Percentiles rank a stretch among this genome's conserved stretches.
These are phyloP conservation scores for Drosophila percnosoma DNA, from an alignment of 2,888 invertebrate species.

Conservation along the genomic window DNA sequence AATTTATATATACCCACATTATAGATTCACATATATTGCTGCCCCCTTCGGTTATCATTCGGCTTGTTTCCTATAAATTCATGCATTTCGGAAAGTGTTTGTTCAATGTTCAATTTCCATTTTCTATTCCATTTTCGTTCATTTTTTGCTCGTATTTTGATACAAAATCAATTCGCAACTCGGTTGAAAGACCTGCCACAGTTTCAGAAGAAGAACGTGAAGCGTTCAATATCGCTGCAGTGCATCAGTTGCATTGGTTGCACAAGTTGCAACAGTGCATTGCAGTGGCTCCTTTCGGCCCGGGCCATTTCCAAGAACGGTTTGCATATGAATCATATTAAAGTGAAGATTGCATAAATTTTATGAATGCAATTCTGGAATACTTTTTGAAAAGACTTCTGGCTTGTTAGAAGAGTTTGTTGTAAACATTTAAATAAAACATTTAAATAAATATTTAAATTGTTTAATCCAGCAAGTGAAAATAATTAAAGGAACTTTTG, in stretches of 20 bases:
- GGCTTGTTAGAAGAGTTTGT: background rate
- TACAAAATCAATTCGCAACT: constrained; percentile 1
- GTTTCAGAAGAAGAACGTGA: constrained; percentile 2
- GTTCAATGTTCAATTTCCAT: background rate
- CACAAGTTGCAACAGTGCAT: constrained; percentile 18
- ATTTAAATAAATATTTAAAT: too few relatives aligned
- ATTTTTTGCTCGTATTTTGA: constrained; percentile 25
- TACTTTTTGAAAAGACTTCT: background rate
- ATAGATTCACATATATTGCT: too few relatives aligned
- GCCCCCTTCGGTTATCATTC: too few relatives aligned
- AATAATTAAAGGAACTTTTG: background rate
- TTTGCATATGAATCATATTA: constrained; percentile 46
- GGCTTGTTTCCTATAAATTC: too few relatives aligned
- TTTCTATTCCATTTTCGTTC: background rate
- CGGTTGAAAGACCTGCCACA: constrained; percentile 19
- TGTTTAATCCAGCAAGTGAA: background rate
- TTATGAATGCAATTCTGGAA: constrained; percentile 27
- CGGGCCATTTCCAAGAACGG: constrained; percentile 36
- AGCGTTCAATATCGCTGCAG: constrained; percentile 28
- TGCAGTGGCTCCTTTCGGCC: constrained; percentile 14
- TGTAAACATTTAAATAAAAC: too few relatives aligned
- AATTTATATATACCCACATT: too few relatives aligned
- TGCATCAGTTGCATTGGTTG: constrained; percentile 33
- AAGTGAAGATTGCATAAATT: constrained; percentile 46
- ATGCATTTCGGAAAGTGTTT: too few relatives aligned